Base-by-base conservation (phyloP, 2,888 invertebrate genomes). In the Epistrophe eligans region DNA sequence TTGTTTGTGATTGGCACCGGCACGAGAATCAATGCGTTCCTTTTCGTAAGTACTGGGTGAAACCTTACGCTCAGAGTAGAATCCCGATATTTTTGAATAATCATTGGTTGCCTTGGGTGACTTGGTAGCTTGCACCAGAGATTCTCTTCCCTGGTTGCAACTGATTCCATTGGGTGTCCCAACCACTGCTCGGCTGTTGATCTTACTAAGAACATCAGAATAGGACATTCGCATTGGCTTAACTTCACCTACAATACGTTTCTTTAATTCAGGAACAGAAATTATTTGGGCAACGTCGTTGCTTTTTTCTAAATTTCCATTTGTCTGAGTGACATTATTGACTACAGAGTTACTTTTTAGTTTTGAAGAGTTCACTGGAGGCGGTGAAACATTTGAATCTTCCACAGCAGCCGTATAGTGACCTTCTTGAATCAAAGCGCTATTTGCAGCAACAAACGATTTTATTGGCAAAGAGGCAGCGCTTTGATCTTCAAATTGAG, bases 141-240 rank as follows among this genome's bases (percentile, higher is more conserved):
- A 13, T 1, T 84, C 58, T 17, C 24, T 45, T 17, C 38, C 28
- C 6, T 80, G 71, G 38, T 38, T 32, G 40, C 9, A 57, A 11
- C 11, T 40, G 17, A 60, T 35, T 11, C 62, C 83, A 45, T 87
- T 88, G 0, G 67, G 66, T 8, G 93, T 93, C 89, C 94, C 91
- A 88, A 93, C 91, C 91, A 92, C 60, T 92, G 92, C 89, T 89
- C 94, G 94, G 89, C 94, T 95, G 88, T 94, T 90, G 9, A 90
- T 94, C 92, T 97, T 97, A 40, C 96, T 95, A 55, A 97, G 91
- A 9, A 97, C 97, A 93, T 97, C 97, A 0, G 97, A 97, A 91
- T 97, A 97, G 15, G 96, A 96, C 67, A 97, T 97, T 73, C 97
- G 94, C 97, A 97, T 97, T 0, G 97, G 97, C 90, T 96, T 96